Evolutionary conservation across 2,113 vertebrate species (phyloP).

Genomic region (Zosterops pallidus): DNA sequence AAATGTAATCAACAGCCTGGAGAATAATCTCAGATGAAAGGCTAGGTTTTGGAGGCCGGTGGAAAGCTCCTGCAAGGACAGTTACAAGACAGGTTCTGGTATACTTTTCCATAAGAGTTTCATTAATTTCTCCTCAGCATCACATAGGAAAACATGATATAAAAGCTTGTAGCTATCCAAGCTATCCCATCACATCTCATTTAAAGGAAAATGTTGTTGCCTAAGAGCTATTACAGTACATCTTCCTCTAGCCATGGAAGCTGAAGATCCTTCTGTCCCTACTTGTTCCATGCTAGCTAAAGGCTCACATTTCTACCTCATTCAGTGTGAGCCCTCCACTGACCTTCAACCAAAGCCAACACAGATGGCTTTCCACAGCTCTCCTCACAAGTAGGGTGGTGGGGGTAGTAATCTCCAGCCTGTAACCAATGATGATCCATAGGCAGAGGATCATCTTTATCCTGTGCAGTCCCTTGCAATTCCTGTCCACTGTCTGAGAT

Average conservation of each 20-base stretch:
- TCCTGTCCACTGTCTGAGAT: neutral
- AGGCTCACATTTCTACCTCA: neutral
- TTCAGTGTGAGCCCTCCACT: neutral
- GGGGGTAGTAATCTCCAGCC: neutral
- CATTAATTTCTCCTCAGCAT: neutral
- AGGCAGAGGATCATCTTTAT: neutral
- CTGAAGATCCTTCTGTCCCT: neutral
- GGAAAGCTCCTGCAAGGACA: neutral
- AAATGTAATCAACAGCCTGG: slow-evolving; percentile 13
- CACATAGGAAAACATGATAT: neutral
- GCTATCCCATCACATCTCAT: neutral
- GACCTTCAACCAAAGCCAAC: neutral
- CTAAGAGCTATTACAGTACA: neutral
- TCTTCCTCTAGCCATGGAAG: neutral
- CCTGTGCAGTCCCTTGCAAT: neutral
- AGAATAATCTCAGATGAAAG: slow-evolving; percentile 26
- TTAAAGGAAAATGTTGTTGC: neutral
- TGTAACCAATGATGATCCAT: neutral
- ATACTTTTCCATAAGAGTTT: neutral
- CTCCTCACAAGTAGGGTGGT: neutral
- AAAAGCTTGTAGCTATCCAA: neutral
- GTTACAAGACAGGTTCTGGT: neutral
- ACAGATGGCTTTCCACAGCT: neutral
- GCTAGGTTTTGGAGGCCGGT: neutral
- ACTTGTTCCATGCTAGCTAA: neutral